phyloP scores from a whole-genome alignment of 2,797 vertebrate genomes.

The Lateolabrax maculatus region DNA sequence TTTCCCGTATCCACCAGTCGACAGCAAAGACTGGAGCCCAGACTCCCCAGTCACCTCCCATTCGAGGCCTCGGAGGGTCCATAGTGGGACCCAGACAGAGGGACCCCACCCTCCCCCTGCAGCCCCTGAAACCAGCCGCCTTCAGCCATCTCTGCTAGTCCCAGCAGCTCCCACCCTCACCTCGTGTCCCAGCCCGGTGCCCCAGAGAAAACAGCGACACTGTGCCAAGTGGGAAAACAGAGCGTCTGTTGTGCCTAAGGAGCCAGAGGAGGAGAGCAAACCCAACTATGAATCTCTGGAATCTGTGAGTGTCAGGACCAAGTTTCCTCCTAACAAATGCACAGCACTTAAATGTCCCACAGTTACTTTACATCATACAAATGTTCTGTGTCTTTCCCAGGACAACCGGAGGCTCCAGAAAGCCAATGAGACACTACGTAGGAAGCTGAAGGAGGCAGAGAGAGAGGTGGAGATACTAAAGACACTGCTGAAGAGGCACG shows the following conservation, averaged over 20 bases:
- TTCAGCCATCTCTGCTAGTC: slow-evolving; percentile 73
- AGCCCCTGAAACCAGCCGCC: slow-evolving; percentile 32
- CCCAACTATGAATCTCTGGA: slow-evolving; percentile 89
- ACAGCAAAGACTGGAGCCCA: slow-evolving; percentile 87
- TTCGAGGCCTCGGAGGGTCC: slow-evolving; percentile 76
- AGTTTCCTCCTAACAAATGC: neutral
- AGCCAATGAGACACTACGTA: slow-evolving; percentile 80
- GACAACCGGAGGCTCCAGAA: slow-evolving; percentile 83
- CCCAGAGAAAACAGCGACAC: slow-evolving; percentile 88
- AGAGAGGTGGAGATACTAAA: slow-evolving; percentile 84
- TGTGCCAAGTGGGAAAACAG: slow-evolving; percentile 97
- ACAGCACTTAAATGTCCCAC: neutral
- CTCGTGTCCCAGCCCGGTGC: slow-evolving; percentile 91
- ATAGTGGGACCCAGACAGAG: slow-evolving; percentile 94
- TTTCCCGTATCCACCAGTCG: slow-evolving; percentile 88
- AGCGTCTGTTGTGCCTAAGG: slow-evolving; percentile 84
- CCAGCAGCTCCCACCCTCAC: slow-evolving; percentile 64
- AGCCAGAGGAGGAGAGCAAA: slow-evolving; percentile 81
- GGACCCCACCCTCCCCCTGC: slow-evolving; percentile 44
- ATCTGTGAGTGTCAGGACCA: slow-evolving; percentile 81
- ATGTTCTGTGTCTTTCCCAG: slow-evolving; percentile 62
- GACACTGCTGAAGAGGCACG: slow-evolving; percentile 83
- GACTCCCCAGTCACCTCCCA: slow-evolving; percentile 87
- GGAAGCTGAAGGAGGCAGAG: slow-evolving; percentile 83
- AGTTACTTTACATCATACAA: neutral